A percentile compares a stretch with the other conserved stretches of the same genome.
phyloP scores from a whole-genome alignment of 2,888 invertebrate genomes.

The Coecobrya sp. region DNA sequence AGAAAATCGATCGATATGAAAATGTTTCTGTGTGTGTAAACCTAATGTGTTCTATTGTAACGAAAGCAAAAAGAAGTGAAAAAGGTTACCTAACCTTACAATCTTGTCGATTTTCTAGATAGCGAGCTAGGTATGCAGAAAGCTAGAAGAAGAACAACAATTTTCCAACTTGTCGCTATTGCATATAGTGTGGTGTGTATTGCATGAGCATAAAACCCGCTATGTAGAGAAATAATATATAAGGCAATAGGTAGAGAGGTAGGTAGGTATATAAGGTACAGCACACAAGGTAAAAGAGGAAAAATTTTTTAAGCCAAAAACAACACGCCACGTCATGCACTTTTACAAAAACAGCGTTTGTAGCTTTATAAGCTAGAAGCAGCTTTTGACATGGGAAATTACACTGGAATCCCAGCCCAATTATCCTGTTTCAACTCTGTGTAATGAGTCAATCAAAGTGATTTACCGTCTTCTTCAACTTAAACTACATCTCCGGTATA shows the following conservation, averaged over 20 bases:
- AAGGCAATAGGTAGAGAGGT: conserved; percentile 50
- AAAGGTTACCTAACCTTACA: conserved; percentile 69
- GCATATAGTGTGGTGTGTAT: neutral
- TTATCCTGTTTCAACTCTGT: conserved; percentile 72
- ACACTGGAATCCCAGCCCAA: conserved; percentile 72
- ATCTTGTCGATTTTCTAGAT: neutral
- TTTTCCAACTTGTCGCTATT: conserved; percentile 29
- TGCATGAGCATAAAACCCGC: neutral
- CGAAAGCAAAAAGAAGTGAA: conserved; percentile 26
- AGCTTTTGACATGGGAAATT: conserved; percentile 73
- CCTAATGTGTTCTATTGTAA: neutral
- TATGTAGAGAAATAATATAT: neutral
- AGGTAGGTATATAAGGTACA: conserved; percentile 8
- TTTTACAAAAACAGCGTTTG: conserved; percentile 2
- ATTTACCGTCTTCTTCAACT: conserved; percentile 59
- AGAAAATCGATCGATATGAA: conserved; percentile 77
- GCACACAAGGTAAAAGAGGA: neutral
- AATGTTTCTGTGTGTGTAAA: conserved; percentile 61
- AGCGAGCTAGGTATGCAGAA: neutral
- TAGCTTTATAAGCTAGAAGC: neutral
- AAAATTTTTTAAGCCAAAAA: conserved; percentile 65
- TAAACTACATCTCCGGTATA: neutral
- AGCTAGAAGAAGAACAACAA: neutral
- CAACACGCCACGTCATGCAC: conserved; percentile 63
- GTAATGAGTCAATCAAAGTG: conserved; percentile 79